Percentiles rank a stretch among this genome's conserved stretches.
phyloP scores from a whole-genome alignment of 2,797 vertebrate genomes.

The Meriones psammophilus region DNA sequence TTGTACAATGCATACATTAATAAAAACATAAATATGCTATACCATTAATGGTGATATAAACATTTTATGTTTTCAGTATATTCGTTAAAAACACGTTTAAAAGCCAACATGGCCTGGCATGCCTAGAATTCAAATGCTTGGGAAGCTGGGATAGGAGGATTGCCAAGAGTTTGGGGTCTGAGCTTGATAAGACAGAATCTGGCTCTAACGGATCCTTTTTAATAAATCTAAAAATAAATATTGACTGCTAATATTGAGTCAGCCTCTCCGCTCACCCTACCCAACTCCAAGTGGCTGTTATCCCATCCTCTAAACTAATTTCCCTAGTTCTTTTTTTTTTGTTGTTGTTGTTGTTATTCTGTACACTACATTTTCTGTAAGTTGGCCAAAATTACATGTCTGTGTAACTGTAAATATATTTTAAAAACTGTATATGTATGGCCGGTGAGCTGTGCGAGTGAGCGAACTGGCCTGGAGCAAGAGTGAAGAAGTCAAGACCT shows the following conservation, averaged over 20 bases:
- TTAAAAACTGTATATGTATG: no score
- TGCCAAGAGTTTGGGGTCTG: neutral
- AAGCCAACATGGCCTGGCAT: neutral
- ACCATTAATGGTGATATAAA: neutral
- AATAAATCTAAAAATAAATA: neutral
- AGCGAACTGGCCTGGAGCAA: no score
- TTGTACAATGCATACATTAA: neutral
- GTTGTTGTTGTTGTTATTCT: neutral
- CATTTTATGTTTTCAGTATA: neutral
- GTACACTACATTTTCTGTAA: slow-evolving; percentile 25
- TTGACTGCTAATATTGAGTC: neutral
- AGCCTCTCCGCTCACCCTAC: neutral
- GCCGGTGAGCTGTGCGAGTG: no score
- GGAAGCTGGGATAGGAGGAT: neutral
- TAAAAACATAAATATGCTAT: neutral
- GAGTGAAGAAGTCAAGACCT: no score
- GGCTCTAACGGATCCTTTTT: neutral
- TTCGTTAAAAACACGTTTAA: neutral
- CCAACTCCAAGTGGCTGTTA: neutral
- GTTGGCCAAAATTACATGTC: neutral
- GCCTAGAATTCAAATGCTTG: neutral
- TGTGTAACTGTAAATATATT: no score
- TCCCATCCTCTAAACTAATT: neutral
- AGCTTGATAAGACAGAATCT: neutral
- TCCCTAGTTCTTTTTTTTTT: neutral